Conservation (phyloP, 2,888 invertebrate genomes). For the Strigamia transsilvanica region DNA sequence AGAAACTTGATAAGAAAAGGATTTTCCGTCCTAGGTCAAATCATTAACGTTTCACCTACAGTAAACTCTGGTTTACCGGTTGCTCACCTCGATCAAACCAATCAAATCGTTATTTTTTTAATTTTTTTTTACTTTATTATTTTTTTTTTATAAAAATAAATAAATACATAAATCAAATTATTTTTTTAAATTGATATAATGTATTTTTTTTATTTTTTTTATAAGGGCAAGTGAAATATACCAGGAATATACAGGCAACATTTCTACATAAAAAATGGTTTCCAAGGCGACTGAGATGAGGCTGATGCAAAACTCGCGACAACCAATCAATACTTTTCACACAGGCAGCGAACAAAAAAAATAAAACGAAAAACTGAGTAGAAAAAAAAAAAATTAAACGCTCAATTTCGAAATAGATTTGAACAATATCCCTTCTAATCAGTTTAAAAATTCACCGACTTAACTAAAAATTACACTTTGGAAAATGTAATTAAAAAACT, state of each 20-base stretch:
- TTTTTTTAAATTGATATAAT: not conserved
- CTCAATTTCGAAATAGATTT: not conserved
- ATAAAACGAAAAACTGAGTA: constrained; percentile 23
- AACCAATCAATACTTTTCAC: constrained; percentile 49
- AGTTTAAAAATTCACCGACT: not conserved
- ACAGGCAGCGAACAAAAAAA: constrained; percentile 41
- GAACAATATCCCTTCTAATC: not conserved
- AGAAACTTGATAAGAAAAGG: not conserved
- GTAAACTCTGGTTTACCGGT: not conserved
- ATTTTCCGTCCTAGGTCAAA: not conserved
- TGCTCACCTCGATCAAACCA: not conserved
- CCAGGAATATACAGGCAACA: constrained; percentile 44
- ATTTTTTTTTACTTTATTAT: not conserved
- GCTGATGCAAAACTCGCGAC: constrained; percentile 49
- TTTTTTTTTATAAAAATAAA: not conserved
- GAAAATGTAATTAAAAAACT: not conserved
- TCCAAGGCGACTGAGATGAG: constrained; percentile 48
- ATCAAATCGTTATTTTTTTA: not conserved
- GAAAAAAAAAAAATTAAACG: not conserved
- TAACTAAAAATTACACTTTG: too few relatives aligned
- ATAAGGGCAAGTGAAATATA: not conserved
- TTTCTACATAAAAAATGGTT: constrained; percentile 49
- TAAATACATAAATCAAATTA: not conserved
- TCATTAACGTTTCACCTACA: not conserved
- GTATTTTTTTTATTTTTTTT: not conserved